Base-by-base conservation (phyloP, 2,888 invertebrate genomes). In the Trypoxylon attenuatum region DNA sequence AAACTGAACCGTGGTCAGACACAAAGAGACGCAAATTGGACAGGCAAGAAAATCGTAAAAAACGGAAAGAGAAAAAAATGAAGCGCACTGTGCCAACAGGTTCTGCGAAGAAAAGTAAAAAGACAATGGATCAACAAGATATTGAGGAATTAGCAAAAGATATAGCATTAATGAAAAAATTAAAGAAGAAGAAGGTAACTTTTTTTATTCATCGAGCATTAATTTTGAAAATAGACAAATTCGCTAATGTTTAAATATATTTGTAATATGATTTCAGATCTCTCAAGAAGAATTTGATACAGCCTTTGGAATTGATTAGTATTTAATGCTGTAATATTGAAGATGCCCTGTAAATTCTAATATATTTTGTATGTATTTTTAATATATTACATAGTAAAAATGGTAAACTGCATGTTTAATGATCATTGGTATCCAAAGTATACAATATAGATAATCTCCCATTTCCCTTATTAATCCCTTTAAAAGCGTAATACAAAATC, bases 151-250 rank as follows among this genome's bases (percentile, higher is more conserved):
- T 96, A 46, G 93, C 93, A 5, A 92, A 91, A 54, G 97, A 98
- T 83, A 91, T 95, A 47, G 91, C 94, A 4, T 88, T 97, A 19
- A 91, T 96, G 63, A 97, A 96, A 84, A 96, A 94, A 79, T 88
- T 96, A 0, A 97, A 96, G 84, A 94, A 92, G 80, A 92, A 94
- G 76, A 96, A 96, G 87, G 90, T 91, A 77, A 55, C 16, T 4
- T 22, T 52, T 27, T 29, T n/a, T 29, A 8, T 2, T 6, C 38
- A n/a, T 8, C n/a, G 38, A 2, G 5, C 23, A 1, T 45, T 23
- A 49, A 18, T n/a, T 49, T 5, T 33, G 18, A 33, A 19, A 16
- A 41, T 49, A 27, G 15, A 41, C 10, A 33, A 13, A 38, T 22
- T 43, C 5, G 8, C n/a, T 2, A 8, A 16, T 2, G 25, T 5